Base-by-base conservation (phyloP, 1,140 invertebrate genomes). In the Polypedilum pembai region DNA sequence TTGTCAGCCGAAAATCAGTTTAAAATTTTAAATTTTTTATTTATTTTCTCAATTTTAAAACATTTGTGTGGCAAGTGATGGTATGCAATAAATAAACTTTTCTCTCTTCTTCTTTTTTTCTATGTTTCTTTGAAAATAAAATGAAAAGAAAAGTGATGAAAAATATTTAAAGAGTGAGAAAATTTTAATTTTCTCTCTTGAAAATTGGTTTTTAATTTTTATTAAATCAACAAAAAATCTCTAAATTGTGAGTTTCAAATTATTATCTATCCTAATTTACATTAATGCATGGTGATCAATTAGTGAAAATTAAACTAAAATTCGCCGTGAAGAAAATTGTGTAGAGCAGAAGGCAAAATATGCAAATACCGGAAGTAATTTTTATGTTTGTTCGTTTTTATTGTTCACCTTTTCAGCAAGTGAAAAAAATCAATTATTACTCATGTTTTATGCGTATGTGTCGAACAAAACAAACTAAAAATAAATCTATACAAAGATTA, bases 51-150 rank as follows among this genome's bases (percentile, higher is more conserved):
- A 1, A 8, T 56, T 56, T 56, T 12, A 56, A 45, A 15, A n/a
- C 45, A n/a, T n/a, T 56, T n/a, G n/a, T 56, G 45, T 56, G 45
- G 45, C 45, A 56, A 56, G 45, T 56, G 45, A 56, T 56, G 45
- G 45, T 12, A 56, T 56, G 45, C 12, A 56, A 56, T 56, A 56
- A 56, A 56, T n/a, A 56, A n/a, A 56, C 45, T n/a, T 15, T 56
- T 56, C 12, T 4, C 45, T 33, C 24, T 33, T 33, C 5, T 33
- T n/a, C n/a, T n/a, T n/a, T n/a, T n/a, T n/a, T n/a, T n/a, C n/a
- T n/a, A n/a, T 33, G 24, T 33, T 5, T 33, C 24, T 33, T 56
- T 56, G 45, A 56, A 12, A 56, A 56, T 33, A 56, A 56, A 56
- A 56, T 4, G 45, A 56, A 56, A 56, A 56, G 24, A 56, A 4